A percentile compares a stretch with the other conserved stretches of the same genome.
Conservation (phyloP, 2,797 vertebrate genomes). For the Enteromius thamalakanensis region DNA sequence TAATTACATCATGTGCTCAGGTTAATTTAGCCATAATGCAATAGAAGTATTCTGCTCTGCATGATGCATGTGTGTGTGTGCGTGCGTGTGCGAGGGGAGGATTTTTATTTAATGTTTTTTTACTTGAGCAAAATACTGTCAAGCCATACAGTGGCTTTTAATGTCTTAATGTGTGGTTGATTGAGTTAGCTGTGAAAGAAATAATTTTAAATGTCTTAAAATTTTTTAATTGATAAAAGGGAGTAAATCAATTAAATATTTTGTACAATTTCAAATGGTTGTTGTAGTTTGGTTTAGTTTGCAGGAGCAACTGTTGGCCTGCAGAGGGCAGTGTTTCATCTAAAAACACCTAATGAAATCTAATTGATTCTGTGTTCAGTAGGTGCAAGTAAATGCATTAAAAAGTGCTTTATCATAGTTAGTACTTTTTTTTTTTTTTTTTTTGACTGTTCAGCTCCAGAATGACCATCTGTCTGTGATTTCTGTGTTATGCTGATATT, state of each 20-base stretch:
- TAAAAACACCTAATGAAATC: neutral
- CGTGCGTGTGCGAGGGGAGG: neutral
- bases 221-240: conserved; percentile 20
- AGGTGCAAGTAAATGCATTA: conserved; percentile 6
- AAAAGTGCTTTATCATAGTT: neutral
- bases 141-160: conserved; percentile 26
- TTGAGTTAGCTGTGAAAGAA: conserved; percentile 26
- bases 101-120: neutral
- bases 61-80: conserved; percentile 21
- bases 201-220: conserved; percentile 23
- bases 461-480: neutral
- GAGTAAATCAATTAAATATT: conserved; percentile 44
- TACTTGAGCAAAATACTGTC: neutral
- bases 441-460: neutral
- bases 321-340: conserved; percentile 6
- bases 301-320: neutral
- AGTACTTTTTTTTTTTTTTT: neutral
- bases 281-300: neutral
- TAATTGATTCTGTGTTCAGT: neutral
- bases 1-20: conserved; percentile 13
- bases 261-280: conserved; percentile 29
- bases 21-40: conserved; percentile 49
- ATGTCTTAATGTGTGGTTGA: conserved; percentile 22
- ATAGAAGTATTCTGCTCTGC: conserved; percentile 37
- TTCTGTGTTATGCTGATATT: neutral